Conservation (phyloP, 2,888 invertebrate genomes). For the Nematopogon swammerdamellus region DNA sequence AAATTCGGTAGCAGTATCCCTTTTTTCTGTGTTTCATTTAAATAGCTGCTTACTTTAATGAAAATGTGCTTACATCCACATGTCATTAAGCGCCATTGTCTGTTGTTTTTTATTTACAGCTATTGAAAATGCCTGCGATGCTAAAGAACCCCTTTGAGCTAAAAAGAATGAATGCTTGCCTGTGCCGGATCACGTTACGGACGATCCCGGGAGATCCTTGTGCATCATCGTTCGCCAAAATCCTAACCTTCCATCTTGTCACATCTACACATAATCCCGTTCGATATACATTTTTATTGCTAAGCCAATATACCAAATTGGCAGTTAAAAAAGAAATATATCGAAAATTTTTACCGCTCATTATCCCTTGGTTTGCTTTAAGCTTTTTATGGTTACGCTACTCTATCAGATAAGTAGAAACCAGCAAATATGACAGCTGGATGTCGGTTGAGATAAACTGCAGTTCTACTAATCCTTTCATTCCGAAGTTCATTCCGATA, state of each 20-base stretch:
- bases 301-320: no score
- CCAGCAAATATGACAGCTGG: slow-evolving; percentile 50
- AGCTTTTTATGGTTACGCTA: slow-evolving; percentile 45
- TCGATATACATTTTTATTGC: no score
- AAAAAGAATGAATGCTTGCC: slow-evolving; percentile 55
- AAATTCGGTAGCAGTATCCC: no score
- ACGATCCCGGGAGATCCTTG: slow-evolving; percentile 34
- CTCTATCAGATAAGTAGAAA: slow-evolving; percentile 32
- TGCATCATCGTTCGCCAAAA: slow-evolving; percentile 46
- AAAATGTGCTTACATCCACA: slow-evolving; percentile 35
- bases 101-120: slow-evolving; percentile 58
- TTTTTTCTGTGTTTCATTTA: no score
- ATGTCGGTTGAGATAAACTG: neutral
- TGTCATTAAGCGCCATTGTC: slow-evolving; percentile 55
- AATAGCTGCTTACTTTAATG: slow-evolving; percentile 15
- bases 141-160: slow-evolving; percentile 57
- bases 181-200: slow-evolving; percentile 57
- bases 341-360: slow-evolving; percentile 10
- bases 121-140: slow-evolving; percentile 48
- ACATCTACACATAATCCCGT: slow-evolving; percentile 28
- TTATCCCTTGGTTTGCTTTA: slow-evolving; percentile 14
- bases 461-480: neutral
- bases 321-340: neutral
- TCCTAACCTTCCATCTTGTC: slow-evolving; percentile 43
- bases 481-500: neutral